Conservation (phyloP, 2,797 vertebrate species). For the Anableps anableps region DNA sequence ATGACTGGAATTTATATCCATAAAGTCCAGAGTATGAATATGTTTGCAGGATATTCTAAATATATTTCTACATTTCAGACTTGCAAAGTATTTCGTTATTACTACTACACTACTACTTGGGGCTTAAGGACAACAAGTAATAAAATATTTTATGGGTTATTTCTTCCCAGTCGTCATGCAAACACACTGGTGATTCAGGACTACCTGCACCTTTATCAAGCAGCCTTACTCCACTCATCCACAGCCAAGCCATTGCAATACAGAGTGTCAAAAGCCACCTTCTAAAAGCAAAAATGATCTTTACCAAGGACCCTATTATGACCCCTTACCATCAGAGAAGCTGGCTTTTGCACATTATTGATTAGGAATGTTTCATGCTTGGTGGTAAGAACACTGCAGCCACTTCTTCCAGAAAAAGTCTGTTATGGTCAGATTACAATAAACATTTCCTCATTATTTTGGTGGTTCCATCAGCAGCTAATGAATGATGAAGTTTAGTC, state of each 20-base stretch:
- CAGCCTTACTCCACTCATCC: not conserved
- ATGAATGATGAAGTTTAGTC: not conserved
- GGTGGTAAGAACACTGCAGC: not conserved
- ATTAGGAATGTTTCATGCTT: not conserved
- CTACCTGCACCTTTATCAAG: not conserved
- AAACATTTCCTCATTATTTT: not conserved
- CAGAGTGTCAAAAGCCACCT: not conserved
- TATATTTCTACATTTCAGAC: not conserved
- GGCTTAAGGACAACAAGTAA: not conserved
- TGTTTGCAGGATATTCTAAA: not conserved
- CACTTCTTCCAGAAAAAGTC: not conserved
- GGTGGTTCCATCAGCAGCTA: not conserved
- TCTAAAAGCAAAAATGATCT: not conserved
- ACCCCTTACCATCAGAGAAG: not conserved
- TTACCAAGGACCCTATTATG: not conserved
- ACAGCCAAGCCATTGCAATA: not conserved
- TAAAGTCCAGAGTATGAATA: not conserved
- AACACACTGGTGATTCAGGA: not conserved
- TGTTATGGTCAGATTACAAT: not conserved
- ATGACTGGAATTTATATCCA: too few species aligned
- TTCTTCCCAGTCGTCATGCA: not conserved
- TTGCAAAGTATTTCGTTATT: not conserved
- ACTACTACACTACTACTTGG: not conserved
- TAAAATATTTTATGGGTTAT: not conserved
- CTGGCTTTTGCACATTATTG: constrained; percentile 1